phyloP scores from a whole-genome alignment of 2,113 vertebrate species.

The Gymnobelideus leadbeateri region DNA sequence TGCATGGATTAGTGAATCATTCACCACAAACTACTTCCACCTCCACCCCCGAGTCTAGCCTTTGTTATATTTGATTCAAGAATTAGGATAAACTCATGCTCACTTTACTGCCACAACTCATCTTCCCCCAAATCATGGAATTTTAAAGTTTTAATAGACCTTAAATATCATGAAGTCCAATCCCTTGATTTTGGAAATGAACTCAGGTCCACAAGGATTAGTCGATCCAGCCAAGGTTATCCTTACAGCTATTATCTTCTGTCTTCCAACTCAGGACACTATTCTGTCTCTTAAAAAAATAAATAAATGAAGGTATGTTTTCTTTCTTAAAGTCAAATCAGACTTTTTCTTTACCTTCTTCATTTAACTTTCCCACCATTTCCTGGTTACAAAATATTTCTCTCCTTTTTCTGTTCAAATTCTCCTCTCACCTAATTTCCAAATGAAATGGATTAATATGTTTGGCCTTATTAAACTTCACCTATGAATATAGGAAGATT shows the following conservation, averaged over 20 bases:
- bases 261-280: not conserved
- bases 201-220: not conserved
- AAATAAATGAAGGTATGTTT: not conserved
- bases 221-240: not conserved
- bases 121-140: not conserved
- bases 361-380: not conserved
- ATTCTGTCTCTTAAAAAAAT: not conserved
- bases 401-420: constrained; percentile 4
- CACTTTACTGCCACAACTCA: not conserved
- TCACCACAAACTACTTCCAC: not conserved
- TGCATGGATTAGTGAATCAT: not conserved
- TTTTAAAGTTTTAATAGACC: not conserved
- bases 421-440: not conserved
- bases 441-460: not conserved
- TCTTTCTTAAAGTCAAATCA: not conserved
- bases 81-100: not conserved
- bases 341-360: not conserved
- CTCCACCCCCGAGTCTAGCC: not conserved
- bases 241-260: not conserved
- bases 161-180: not conserved
- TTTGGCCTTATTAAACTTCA: constrained; percentile 10
- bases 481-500: not conserved
- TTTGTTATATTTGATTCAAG: not conserved
- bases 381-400: not conserved
- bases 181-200: not conserved